These are phyloP conservation scores for Dexiosoma caninum DNA, from an alignment of 2,888 invertebrate species.

Conservation along the genomic window DNA sequence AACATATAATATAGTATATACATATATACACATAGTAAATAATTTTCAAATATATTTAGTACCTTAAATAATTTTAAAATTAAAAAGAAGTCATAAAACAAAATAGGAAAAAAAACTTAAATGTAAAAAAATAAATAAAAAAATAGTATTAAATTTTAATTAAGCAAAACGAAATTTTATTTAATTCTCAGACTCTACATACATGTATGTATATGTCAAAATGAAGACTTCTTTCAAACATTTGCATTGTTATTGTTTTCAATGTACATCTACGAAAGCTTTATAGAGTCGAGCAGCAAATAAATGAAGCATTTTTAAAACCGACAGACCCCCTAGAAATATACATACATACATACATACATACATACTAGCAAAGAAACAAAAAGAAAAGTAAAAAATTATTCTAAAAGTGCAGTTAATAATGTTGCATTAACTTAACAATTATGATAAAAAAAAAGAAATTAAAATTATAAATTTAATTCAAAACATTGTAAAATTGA, in stretches of 20 bases:
- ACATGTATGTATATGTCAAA: no score
- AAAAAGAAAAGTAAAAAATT: neutral
- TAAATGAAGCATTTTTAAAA: slow-evolving; percentile 17
- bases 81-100: no score
- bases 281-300: no score
- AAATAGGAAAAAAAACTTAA: neutral
- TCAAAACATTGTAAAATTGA: slow-evolving; percentile 53
- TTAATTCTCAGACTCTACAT: no score
- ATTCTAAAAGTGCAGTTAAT: slow-evolving; percentile 44
- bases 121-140: slow-evolving; percentile 13
- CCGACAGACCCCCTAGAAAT: neutral
- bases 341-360: neutral
- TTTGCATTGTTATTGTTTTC: no score
- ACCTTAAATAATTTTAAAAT: slow-evolving; percentile 55
- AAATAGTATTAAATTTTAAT: slow-evolving; percentile 8
- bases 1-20: neutral
- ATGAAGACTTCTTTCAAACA: no score
- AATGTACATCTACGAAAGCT: no score
- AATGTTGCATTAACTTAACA: slow-evolving; percentile 52
- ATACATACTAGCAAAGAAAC: slow-evolving; percentile 14
- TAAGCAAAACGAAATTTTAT: neutral
- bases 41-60: slow-evolving; percentile 49
- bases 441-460: neutral
- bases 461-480: slow-evolving; percentile 30
- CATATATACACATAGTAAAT: neutral